phyloP scores from a whole-genome alignment of 2,888 invertebrate species.

The Neoscelio sp. region DNA sequence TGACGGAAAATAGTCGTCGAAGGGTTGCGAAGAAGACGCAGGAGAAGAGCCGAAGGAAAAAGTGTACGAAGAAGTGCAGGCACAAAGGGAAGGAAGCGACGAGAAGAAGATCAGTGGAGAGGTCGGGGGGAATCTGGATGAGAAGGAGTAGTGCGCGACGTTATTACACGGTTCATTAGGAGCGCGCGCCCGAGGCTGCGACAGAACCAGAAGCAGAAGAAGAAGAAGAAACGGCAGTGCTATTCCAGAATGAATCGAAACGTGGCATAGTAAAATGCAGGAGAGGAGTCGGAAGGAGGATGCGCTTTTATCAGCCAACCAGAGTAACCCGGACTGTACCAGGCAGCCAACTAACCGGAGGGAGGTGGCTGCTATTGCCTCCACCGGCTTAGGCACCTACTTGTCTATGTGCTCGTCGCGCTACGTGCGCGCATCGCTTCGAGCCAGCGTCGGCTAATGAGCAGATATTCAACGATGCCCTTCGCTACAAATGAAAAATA shows the following conservation, averaged over 20 bases:
- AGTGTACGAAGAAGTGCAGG: constrained; percentile 21
- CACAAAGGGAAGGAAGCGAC: constrained; percentile 63
- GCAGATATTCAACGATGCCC: constrained; percentile 72
- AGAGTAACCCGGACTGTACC: constrained; percentile 73
- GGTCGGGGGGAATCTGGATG: constrained; percentile 27
- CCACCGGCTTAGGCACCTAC: constrained; percentile 52
- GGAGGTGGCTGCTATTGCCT: constrained; percentile 68
- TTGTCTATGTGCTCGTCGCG: constrained; percentile 53
- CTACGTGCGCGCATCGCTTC: constrained; percentile 60
- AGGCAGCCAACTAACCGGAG: constrained; percentile 76
- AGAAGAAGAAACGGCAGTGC: constrained; percentile 65
- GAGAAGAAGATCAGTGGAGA: constrained; percentile 34
- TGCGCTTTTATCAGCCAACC: constrained; percentile 76
- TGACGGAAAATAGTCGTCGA: constrained; percentile 12
- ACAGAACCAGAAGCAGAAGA: constrained; percentile 66
- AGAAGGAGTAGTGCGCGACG: constrained; percentile 73
- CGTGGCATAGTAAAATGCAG: constrained; percentile 63
- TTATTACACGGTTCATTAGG: constrained; percentile 81
- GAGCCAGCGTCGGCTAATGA: constrained; percentile 72
- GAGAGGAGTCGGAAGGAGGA: constrained; percentile 68
- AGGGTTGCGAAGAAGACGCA: constrained; percentile 34
- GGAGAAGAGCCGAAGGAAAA: constrained; percentile 38
- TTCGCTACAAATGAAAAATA: constrained; percentile 74
- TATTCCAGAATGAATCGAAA: constrained; percentile 69
- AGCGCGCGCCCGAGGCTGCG: constrained; percentile 74